phyloP scores from a whole-genome alignment of 30 jellyfish, hydroid and myxozoan genomes.

The Aurelia sp. region DNA sequence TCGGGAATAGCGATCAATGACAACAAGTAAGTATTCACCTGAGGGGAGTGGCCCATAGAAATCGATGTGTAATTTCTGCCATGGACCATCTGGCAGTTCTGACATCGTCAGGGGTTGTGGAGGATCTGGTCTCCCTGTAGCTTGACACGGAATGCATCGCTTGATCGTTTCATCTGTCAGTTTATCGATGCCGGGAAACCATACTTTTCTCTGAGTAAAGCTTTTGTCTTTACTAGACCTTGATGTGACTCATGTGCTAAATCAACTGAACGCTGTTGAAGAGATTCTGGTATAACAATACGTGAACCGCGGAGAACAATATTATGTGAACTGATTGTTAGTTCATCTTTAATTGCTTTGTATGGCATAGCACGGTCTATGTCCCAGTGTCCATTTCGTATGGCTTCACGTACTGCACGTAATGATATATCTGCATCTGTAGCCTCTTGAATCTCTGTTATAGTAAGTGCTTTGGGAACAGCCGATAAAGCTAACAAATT shows the following conservation, averaged over 20 bases:
- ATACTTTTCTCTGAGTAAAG: conserved; percentile 13
- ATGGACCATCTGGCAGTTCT: conserved; percentile 34
- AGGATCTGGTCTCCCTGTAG: conserved; percentile 24
- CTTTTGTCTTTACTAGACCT: conserved; percentile 46
- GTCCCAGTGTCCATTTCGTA: too few relatives aligned
- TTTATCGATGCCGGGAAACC: conserved; percentile 55
- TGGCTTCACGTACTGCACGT: too few relatives aligned
- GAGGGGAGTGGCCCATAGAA: conserved; percentile 55
- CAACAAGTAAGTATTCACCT: conserved; percentile 41
- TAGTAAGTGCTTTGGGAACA: too few relatives aligned
- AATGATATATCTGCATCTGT: too few relatives aligned
- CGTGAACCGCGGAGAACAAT: conserved; percentile 28
- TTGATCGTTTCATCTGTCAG: conserved; percentile 6
- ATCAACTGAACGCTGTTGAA: conserved; percentile 16
- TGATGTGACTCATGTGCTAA: conserved; percentile 56
- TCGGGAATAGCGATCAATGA: conserved; percentile 14
- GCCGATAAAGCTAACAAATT: too few relatives aligned
- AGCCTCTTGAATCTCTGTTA: too few relatives aligned
- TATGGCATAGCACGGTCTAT: background rate
- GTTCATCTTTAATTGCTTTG: conserved; percentile 15
- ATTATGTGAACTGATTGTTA: conserved; percentile 20
- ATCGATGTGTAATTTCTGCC: conserved; percentile 42
- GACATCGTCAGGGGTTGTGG: conserved; percentile 30
- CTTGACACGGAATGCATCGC: conserved; percentile 58
- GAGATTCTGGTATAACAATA: conserved; percentile 53